Evolutionary conservation across 2,113 vertebrate species (phyloP), one percentile per base, ranked within the genome.

Genomic region (Halcyon senegalensis): DNA sequence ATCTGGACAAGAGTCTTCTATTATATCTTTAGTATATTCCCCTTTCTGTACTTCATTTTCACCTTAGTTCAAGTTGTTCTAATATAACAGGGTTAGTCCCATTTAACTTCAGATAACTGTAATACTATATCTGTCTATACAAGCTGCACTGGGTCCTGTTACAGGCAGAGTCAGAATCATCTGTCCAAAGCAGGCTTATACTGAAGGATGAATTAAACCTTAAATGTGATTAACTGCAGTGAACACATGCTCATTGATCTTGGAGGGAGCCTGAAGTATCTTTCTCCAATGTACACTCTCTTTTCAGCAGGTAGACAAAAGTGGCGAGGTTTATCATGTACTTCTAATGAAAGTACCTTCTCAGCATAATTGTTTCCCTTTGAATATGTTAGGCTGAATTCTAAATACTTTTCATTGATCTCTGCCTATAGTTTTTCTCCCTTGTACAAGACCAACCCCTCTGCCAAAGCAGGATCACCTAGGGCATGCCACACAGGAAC

Each of bases 291-390:
- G 7, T 41, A 12, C 15, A 15, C 6, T 76, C 31, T 5, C 9
- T 72, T 93, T 83, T 69, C 19, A 59, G 46, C 68, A 35, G 35
- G 35, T 35, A 35, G 35, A 35, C 35, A 35, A 35, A 35, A 7
- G 35, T 35, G 35, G 35, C 35, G 35, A 35, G 35, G 7, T 35
- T 35, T 35, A n/a, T 64, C 0, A 0, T 28, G 5, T 37, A 8
- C 11, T 76, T 80, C 33, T 37, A 69, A 76, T 10, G 17, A 74
- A 53, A 63, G 9, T 7, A 50, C 18, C 5, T 53, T 25, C 43
- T 60, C 13, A 21, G 19, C 33, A 50, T 43, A 63, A 63, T 59
- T 82, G 5, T 5, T 64, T 84, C 6, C 4, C 16, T 83, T 73
- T 80, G 16, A 30, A 73, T 48, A 63, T 72, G 5, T 75, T 31